Evolutionary conservation across 1,140 invertebrate genomes (phyloP).

Genomic region (Aradophagus sp.): DNA sequence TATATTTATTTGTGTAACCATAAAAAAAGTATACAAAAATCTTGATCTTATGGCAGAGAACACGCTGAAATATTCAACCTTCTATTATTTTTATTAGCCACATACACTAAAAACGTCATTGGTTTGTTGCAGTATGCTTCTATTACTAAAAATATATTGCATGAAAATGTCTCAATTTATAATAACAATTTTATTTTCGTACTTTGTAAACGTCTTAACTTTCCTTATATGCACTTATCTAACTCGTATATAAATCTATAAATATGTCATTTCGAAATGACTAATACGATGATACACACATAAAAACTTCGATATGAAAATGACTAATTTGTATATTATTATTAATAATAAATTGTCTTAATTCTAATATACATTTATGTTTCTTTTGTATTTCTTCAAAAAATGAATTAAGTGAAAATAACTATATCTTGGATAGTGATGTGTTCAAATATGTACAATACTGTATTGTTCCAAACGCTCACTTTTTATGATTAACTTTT

Average conservation of each 20-base stretch:
- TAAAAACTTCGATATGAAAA: slow-evolving; percentile 7
- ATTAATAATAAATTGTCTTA: slow-evolving; percentile 4
- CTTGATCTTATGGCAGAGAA: slow-evolving; percentile 30
- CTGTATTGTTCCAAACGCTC: no score
- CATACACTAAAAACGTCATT: slow-evolving; percentile 23
- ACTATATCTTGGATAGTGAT: slow-evolving; percentile 7
- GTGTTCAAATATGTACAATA: slow-evolving; percentile 20
- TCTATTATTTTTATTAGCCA: slow-evolving; percentile 5
- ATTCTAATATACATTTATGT: slow-evolving; percentile 21
- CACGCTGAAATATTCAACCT: slow-evolving; percentile 20
- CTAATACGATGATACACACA: slow-evolving; percentile 34
- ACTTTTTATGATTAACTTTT: no score
- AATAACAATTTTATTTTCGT: slow-evolving; percentile 11
- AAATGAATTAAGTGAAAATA: slow-evolving; percentile 23
- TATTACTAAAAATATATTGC: slow-evolving; percentile 4
- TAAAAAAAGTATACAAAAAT: slow-evolving; percentile 34
- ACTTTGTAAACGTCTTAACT: slow-evolving; percentile 11
- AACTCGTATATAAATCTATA: slow-evolving; percentile 14
- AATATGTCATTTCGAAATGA: slow-evolving; percentile 38
- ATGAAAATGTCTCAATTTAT: slow-evolving; percentile 5
- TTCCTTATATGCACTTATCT: slow-evolving; percentile 10
- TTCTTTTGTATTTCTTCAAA: no score
- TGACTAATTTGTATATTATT: not conserved
- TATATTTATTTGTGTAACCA: slow-evolving; percentile 5
- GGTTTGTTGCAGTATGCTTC: slow-evolving; percentile 22